Base-by-base conservation (phyloP, 2,888 invertebrate species). In the Epistrophella euchroma region DNA sequence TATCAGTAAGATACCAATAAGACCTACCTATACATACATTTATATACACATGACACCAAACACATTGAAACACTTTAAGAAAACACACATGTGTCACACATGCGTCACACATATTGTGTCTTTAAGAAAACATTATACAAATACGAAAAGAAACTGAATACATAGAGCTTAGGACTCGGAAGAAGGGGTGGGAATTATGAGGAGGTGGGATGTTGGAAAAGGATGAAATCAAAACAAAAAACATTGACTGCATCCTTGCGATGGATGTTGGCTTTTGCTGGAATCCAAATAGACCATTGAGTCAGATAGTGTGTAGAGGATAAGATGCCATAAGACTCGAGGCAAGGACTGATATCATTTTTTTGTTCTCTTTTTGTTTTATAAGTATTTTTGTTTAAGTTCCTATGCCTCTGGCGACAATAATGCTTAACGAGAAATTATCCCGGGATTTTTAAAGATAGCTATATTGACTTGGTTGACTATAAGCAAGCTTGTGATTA, bases 341-440 rank as follows among this genome's bases (percentile, higher is more conserved):
- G 60, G 62, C 60, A 58, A 22, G 6, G n/a, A 28, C 50, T 70
- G 52, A 78, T 68, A 45, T n/a, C 43, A 52, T 19, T 35, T 10
- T 52, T 35, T 22, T 73, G 43, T 73, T 19, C 52, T 60, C 47
- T 52, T 32, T 66, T 70, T 70, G 17, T 62, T 50, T 58, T 40
- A 52, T 25, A 40, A 60, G 37, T 60, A 37, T 47, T 66, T 37
- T 22, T 68, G 15, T 52, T 35, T 43, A 2, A 52, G 9, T 70
- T 13, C 17, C 47, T 11, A 28, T 75, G 70, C 45, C 37, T 40
- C 28, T 74, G 73, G 55, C 62, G 79, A 79, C 79, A 84, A 83
- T 83, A 79, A 75, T 15, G 62, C 70, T 75, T 84, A 74, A 79
- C 84, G 84, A 84, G 71, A 79, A 64, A 74, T 79, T 79, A 79